Base-by-base conservation (phyloP, 2,888 invertebrate species). In the Hydroisotoma schaefferi region DNA sequence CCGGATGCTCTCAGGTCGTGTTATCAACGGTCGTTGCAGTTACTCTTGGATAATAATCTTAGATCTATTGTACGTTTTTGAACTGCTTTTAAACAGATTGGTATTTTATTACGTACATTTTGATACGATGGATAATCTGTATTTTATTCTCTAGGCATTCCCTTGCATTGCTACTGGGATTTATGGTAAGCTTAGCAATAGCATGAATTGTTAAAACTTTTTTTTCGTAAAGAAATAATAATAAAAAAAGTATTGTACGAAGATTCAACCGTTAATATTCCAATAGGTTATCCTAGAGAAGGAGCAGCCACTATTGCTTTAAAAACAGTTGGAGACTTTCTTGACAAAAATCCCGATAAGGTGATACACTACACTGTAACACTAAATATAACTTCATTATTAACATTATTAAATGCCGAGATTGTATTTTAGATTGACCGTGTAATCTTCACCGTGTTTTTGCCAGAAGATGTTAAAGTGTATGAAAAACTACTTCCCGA, bases 91-190 rank as follows among this genome's bases (percentile, higher is more conserved):
- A 40, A 40, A 40, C 33, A 33, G 8, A 33, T 15, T 33, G 6
- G 33, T 10, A 33, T 15, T 10, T 33, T 33, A 33, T 10, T 10
- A n/a, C n/a, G n/a, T n/a, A n/a, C n/a, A n/a, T n/a, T 10, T 33
- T 33, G 20, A 40, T 18, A 10, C n/a, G 20, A 15, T 40, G 5
- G 20, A 5, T 15, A 40, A 18, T 40, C n/a, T 40, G 40, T 26
- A 40, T 49, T 40, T 38, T 27, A 26, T 59, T 73, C 6, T 72
- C 47, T 65, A 82, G 81, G 81, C 92, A 0, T 92, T 93, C 75
- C 92, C 92, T 0, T 93, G 93, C 75, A 89, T 94, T 74, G 89
- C 91, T 0, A 94, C 94, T 3, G 94, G 94, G n/a, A 82, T 93
- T 64, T 93, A 90, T 76, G 90, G 81, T 80, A 74, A 74, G 76